Base-by-base conservation (phyloP, 2,888 invertebrate genomes). In the Drosophila phalerata region DNA sequence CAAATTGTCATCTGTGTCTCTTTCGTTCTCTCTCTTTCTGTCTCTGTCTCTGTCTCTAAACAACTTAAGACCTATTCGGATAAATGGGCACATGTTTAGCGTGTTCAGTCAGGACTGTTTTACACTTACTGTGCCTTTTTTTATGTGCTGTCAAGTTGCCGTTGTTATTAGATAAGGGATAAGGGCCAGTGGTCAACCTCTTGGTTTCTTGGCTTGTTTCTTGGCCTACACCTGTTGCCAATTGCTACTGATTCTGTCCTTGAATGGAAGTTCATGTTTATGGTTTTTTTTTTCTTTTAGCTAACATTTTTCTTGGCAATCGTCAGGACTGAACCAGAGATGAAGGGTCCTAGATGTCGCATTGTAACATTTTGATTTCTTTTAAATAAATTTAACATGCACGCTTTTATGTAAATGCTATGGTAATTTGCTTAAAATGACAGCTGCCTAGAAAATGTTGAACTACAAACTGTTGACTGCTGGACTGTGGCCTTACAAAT, bases 321-420 rank as follows among this genome's bases (percentile, higher is more conserved):
- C 22, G 22, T 22, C 22, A 3, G 22, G 22, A 22, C 75, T 64
- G 64, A 68, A 71, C 56, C 77, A 55, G 71, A 73, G 71, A 77
- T 73, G 70, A 80, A 83, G 78, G 73, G 78, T 69, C 58, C 73
- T 72, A 73, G 66, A 74, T 72, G 81, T 73, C 61, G 62, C 47
- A 52, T 55, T 70, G 60, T 72, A 72, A 60, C 55, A 38, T 47
- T 86, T 77, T 75, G 84, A 82, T 85, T 82, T 81, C 64, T 85
- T 88, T 81, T 88, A 86, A 86, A 88, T 86, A 87, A 88, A 85
- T 88, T 85, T 73, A 77, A 85, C 77, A 86, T 77, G 79, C 73
- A 79, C 79, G 79, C 77, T 77, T 79, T 86, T 83, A 88, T 87
- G 88, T 81, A 83, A 77, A 87, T 87, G 79, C 76, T 87, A 88